Evolutionary conservation across 2,113 vertebrate species (phyloP).

Genomic region (Zapornia atra): DNA sequence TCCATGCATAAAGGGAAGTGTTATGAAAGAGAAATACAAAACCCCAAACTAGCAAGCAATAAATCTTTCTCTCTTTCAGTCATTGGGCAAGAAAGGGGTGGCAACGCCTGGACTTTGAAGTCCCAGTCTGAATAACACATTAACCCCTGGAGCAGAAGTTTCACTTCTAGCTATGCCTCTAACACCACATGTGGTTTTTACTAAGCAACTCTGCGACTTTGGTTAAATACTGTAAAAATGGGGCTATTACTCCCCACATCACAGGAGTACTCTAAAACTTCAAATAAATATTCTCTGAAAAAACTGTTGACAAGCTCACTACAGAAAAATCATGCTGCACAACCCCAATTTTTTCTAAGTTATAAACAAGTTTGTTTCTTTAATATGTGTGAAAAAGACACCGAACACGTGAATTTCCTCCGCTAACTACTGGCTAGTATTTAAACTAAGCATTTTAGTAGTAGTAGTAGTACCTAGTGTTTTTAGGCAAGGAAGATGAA

Average conservation of each 20-base stretch:
- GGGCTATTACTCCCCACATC: background rate
- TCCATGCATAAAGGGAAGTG: background rate
- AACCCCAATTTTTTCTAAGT: background rate
- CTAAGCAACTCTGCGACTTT: background rate
- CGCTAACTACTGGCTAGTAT: background rate
- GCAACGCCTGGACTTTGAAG: background rate
- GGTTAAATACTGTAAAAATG: background rate
- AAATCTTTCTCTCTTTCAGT: background rate
- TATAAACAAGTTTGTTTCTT: background rate
- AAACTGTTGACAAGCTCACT: background rate
- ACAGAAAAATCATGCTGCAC: background rate
- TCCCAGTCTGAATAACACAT: background rate
- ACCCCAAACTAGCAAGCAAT: background rate
- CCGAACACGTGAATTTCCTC: fast-evolving
- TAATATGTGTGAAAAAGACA: background rate
- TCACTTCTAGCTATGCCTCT: background rate
- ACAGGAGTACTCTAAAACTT: background rate
- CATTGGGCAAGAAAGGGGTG: background rate
- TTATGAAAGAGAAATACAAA: background rate
- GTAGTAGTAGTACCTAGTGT: background rate
- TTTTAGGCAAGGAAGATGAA: background rate
- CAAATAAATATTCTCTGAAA: background rate
- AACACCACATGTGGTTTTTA: background rate
- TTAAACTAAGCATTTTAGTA: background rate
- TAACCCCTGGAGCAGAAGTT: background rate